Evolutionary conservation across 2,888 invertebrate species (phyloP).

Genomic region (Entomobrya proxima): DNA sequence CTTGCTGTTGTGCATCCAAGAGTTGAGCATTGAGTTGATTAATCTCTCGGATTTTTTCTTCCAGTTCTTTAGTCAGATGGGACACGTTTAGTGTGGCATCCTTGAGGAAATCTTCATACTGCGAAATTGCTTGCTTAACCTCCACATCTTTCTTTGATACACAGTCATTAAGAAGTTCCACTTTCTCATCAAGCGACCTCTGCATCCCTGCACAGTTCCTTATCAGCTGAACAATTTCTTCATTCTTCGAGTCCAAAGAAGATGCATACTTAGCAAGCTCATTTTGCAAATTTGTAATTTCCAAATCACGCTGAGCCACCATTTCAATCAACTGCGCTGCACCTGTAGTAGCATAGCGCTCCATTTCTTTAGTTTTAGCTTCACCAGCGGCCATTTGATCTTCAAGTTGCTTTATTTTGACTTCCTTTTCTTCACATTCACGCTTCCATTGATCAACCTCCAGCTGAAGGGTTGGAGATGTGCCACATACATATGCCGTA

Average conservation of each 20-base stretch:
- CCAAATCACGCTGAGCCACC: constrained; percentile 39
- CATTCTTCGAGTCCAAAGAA: constrained; percentile 61
- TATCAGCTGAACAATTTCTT: constrained; percentile 67
- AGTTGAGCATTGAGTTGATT: constrained; percentile 45
- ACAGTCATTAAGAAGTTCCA: constrained; percentile 64
- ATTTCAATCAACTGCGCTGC: no score
- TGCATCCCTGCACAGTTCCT: constrained; percentile 67
- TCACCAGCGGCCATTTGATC: background rate
- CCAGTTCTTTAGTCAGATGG: constrained; percentile 58
- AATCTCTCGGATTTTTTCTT: constrained; percentile 54
- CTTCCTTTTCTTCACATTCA: constrained; percentile 34
- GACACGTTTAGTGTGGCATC: constrained; percentile 61
- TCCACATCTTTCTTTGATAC: constrained; percentile 69
- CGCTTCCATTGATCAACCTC: constrained; percentile 23
- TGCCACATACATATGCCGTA: background rate
- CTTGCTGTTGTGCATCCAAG: constrained; percentile 41
- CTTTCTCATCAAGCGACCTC: constrained; percentile 66
- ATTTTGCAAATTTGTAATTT: constrained; percentile 36
- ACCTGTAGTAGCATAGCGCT: background rate
- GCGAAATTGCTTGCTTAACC: constrained; percentile 66
- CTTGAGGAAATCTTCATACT: constrained; percentile 68
- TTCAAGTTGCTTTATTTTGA: constrained; percentile 47
- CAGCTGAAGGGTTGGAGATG: background rate
- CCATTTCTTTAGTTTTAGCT: no score
- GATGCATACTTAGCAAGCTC: constrained; percentile 47